phyloP scores from a whole-genome alignment of 2,113 vertebrate genomes.

The Nanorana parkeri region DNA sequence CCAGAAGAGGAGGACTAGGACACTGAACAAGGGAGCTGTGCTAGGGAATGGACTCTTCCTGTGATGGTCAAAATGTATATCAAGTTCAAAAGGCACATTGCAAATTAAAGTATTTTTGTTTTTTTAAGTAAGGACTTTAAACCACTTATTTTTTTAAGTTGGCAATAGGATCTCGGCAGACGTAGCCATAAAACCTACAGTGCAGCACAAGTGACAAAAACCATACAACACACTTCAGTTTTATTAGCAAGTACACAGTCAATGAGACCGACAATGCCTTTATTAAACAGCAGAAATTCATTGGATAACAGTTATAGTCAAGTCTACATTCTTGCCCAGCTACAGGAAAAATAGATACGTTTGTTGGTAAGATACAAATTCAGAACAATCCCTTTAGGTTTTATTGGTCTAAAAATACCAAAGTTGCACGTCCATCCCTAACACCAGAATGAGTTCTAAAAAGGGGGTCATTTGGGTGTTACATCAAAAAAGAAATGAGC shows the following conservation, averaged over 20 bases:
- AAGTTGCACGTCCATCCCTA: slow-evolving; percentile 13
- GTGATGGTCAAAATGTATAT: too few relatives aligned
- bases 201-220: not conserved
- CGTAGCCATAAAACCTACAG: not conserved
- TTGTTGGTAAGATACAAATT: slow-evolving; percentile 22
- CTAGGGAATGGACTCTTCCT: too few relatives aligned
- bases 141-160: too few relatives aligned
- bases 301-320: not conserved
- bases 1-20: too few relatives aligned
- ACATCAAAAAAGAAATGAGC: not conserved
- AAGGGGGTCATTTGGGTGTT: not conserved
- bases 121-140: too few relatives aligned
- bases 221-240: not conserved
- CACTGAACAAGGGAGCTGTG: too few relatives aligned
- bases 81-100: too few relatives aligned
- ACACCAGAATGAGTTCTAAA: not conserved
- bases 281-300: slow-evolving; percentile 36
- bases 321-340: slow-evolving; percentile 27
- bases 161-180: too few relatives aligned
- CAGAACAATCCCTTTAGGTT: slow-evolving; percentile 34
- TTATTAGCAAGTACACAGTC: slow-evolving; percentile 13
- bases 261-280: slow-evolving; percentile 27
- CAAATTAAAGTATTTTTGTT: too few relatives aligned
- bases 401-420: slow-evolving; percentile 16
- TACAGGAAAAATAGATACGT: slow-evolving; percentile 23